Conservation (phyloP, 2,888 invertebrate species). For the Drosophila paranaensis region DNA sequence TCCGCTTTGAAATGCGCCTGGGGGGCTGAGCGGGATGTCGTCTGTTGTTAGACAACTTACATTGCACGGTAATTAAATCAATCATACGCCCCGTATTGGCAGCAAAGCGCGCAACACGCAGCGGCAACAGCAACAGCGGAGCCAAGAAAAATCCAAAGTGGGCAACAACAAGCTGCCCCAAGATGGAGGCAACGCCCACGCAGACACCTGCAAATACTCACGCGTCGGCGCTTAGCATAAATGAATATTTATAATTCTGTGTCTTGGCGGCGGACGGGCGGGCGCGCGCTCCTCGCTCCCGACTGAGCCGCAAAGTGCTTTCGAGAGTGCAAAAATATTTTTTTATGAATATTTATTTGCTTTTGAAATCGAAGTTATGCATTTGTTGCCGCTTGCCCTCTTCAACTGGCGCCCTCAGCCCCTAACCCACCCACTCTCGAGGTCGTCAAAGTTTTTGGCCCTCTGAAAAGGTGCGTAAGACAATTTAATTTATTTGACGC, state of each 20-base stretch:
- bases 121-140: neutral
- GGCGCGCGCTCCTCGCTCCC: neutral
- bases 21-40: neutral
- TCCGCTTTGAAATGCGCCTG: neutral
- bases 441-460: conserved; percentile 63
- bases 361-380: conserved; percentile 79
- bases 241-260: conserved; percentile 78
- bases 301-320: conserved; percentile 70
- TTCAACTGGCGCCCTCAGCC: neutral
- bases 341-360: conserved; percentile 80
- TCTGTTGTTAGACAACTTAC: conserved; percentile 46
- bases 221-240: conserved; percentile 74
- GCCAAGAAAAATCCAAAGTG: neutral
- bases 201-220: conserved; percentile 69
- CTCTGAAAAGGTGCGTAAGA: conserved; percentile 76
- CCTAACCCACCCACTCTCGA: neutral
- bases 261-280: conserved; percentile 51
- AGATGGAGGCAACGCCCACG: conserved; percentile 38
- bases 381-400: conserved; percentile 51
- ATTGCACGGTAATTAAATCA: conserved; percentile 73
- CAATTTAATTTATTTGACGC: conserved; percentile 80
- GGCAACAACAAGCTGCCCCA: conserved; percentile 8
- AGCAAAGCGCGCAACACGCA: conserved; percentile 48
- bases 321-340: conserved; percentile 63
- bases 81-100: conserved; percentile 66